A percentile compares a stretch with the other conserved stretches of the same genome.
These are phyloP conservation scores for Acromyrmex charruanus DNA, from an alignment of 1,140 invertebrate genomes.

Conservation along the genomic window DNA sequence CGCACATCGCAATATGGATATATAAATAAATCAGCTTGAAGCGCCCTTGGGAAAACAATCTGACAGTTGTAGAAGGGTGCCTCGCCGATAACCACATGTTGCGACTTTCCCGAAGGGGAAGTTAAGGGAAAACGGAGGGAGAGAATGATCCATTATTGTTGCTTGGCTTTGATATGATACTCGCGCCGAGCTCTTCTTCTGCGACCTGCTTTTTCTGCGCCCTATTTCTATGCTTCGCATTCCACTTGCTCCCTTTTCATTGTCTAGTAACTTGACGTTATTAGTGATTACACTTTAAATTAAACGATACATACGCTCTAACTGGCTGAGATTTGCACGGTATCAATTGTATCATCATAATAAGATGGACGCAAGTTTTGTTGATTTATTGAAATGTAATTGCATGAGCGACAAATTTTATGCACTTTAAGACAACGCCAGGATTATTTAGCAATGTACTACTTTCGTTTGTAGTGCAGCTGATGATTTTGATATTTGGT, in stretches of 20 bases:
- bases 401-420: conserved; percentile 23
- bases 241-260: background rate
- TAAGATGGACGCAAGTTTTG: conserved; percentile 20
- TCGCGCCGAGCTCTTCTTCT: background rate
- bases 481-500: conserved; percentile 11
- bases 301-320: background rate
- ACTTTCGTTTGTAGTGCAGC: background rate
- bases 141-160: conserved; percentile 64
- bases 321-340: background rate
- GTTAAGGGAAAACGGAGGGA: background rate
- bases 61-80: conserved; percentile 32
- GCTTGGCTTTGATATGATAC: conserved; percentile 32
- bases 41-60: background rate
- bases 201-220: background rate
- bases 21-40: background rate
- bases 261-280: background rate
- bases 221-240: background rate
- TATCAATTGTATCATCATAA: conserved; percentile 61
- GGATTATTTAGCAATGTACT: background rate
- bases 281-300: conserved; percentile 11
- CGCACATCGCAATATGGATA: background rate
- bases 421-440: background rate
- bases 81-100: conserved; percentile 81
- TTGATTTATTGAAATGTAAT: background rate
- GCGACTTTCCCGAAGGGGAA: conserved; percentile 61